Evolutionary conservation across 2,888 invertebrate species (phyloP).

Genomic region (Xestia xanthographa): DNA sequence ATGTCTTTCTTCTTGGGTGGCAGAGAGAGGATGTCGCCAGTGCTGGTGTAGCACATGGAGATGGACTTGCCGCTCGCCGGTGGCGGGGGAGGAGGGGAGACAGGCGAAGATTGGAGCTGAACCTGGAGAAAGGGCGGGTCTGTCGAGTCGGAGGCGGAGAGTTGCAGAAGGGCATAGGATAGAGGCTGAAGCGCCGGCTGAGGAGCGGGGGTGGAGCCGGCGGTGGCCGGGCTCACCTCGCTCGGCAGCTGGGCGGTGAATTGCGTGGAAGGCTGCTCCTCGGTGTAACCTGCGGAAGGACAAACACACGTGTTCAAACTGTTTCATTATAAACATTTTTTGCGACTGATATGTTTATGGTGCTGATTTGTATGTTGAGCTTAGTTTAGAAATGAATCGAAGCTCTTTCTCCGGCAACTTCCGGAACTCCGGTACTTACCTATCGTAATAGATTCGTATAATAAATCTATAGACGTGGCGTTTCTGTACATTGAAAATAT

Average conservation of each 20-base stretch:
- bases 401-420: neutral
- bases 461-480: too few relatives aligned
- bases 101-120: constrained; percentile 88
- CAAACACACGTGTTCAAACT: constrained; percentile 2
- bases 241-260: constrained; percentile 94
- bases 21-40: constrained; percentile 94
- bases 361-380: neutral
- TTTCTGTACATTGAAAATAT: too few relatives aligned
- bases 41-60: constrained; percentile 96
- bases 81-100: constrained; percentile 88
- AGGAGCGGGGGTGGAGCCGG: constrained; percentile 77
- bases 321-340: neutral
- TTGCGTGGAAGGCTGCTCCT: constrained; percentile 94
- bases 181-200: constrained; percentile 85
- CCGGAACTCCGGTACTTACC: neutral
- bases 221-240: constrained; percentile 92
- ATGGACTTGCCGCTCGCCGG: constrained; percentile 93
- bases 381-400: neutral
- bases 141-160: constrained; percentile 84
- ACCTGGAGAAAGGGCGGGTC: constrained; percentile 86
- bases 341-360: neutral
- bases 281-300: constrained; percentile 93
- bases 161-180: constrained; percentile 88
- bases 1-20: constrained; percentile 98
- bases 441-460: too few relatives aligned